phyloP scores from a whole-genome alignment of 2,113 vertebrate genomes.

The Camelus bactrianus region DNA sequence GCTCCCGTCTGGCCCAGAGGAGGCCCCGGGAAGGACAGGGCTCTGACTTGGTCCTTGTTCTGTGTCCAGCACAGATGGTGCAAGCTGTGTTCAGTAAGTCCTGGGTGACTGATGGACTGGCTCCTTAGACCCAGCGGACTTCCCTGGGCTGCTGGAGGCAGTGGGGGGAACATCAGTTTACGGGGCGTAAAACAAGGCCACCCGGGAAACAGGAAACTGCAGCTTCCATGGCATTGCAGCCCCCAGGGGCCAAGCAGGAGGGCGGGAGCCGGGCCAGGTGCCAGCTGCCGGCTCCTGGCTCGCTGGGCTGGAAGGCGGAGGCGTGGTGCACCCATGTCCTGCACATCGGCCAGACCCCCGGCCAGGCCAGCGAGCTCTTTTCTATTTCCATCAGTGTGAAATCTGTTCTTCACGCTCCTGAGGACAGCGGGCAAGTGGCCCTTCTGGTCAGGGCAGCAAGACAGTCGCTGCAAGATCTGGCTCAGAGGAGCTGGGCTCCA shows the following conservation, averaged over 20 bases:
- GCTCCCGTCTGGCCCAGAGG: background rate
- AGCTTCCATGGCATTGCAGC: background rate
- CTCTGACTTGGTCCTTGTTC: background rate
- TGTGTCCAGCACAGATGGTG: background rate
- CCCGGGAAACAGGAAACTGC: background rate
- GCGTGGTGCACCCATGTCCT: rapidly evolving
- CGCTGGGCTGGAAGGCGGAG: background rate
- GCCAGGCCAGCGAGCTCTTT: background rate
- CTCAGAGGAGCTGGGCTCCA: background rate
- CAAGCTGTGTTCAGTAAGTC: background rate
- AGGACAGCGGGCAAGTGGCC: background rate
- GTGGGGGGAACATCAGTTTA: background rate
- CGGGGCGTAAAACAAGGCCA: background rate
- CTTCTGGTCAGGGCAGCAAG: background rate
- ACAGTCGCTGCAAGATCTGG: background rate
- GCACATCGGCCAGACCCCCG: background rate
- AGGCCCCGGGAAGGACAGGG: background rate
- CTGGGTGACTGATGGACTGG: background rate
- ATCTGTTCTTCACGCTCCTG: background rate
- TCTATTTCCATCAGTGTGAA: background rate
- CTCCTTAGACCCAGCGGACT: background rate
- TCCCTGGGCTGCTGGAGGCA: background rate
- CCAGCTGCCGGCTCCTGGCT: background rate
- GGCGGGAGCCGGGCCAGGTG: rapidly evolving
- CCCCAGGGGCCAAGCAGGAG: background rate